phyloP scores from a whole-genome alignment of 1,140 invertebrate genomes.

The Phocides pigmalion region DNA sequence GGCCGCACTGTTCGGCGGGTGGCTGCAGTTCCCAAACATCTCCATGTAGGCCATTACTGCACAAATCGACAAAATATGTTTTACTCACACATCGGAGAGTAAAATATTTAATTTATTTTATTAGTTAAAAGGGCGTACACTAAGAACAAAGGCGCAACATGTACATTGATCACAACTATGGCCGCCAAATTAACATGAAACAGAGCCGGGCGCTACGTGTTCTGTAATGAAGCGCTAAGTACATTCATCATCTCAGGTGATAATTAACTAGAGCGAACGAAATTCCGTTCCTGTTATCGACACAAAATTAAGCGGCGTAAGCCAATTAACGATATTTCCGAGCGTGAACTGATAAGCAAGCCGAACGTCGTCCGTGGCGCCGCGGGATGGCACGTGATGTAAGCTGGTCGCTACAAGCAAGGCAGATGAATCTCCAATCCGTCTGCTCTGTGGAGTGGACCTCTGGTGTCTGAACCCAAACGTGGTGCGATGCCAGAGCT shows the following conservation, averaged over 20 bases:
- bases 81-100: constrained; percentile 12
- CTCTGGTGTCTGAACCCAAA: constrained; percentile 39
- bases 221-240: constrained; percentile 69
- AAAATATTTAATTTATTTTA: constrained; percentile 32
- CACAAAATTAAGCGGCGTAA: constrained; percentile 57
- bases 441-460: constrained; percentile 59
- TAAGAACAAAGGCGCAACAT: constrained; percentile 50
- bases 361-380: constrained; percentile 38
- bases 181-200: constrained; percentile 56
- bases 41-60: constrained; percentile 98
- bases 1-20: constrained; percentile 84
- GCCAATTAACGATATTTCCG: constrained; percentile 42
- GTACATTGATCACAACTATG: constrained; percentile 44
- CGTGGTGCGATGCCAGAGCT: constrained; percentile 23
- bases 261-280: constrained; percentile 57
- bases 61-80: constrained; percentile 41
- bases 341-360: constrained; percentile 50
- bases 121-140: constrained; percentile 50
- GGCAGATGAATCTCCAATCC: constrained; percentile 56
- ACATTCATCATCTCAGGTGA: constrained; percentile 63
- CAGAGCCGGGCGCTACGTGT: constrained; percentile 53
- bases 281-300: constrained; percentile 60
- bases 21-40: constrained; percentile 95
- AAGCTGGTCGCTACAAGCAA: constrained; percentile 51
- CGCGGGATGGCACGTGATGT: constrained; percentile 47